phyloP scores from a whole-genome alignment of 2,797 vertebrate species.

The Melanogrammus aeglefinus region DNA sequence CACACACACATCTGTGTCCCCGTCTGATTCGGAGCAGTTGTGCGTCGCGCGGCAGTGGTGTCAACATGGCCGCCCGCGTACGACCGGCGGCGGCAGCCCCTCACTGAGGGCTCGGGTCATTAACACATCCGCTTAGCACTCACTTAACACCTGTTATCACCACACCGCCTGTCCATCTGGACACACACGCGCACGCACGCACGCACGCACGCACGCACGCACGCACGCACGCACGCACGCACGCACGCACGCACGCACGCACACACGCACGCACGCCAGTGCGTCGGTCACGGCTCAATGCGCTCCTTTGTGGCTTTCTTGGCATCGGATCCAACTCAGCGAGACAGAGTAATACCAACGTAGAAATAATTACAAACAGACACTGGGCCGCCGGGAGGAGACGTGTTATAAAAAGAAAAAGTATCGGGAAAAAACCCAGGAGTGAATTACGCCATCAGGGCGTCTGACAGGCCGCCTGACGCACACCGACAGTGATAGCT shows the following conservation, averaged over 20 bases:
- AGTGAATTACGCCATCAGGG: conserved; percentile 28
- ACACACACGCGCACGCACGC: background rate
- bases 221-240: background rate
- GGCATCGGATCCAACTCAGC: background rate
- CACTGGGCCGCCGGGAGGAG: conserved; percentile 18
- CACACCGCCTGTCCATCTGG: background rate
- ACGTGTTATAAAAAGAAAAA: conserved; percentile 20
- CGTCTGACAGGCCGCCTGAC: conserved; percentile 36
- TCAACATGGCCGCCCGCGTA: conserved; percentile 33
- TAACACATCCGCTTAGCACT: conserved; percentile 35
- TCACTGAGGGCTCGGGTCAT: conserved; percentile 18
- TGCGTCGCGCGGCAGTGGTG: conserved; percentile 17
- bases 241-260: background rate
- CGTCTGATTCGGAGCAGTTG: conserved; percentile 29
- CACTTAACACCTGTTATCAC: conserved; percentile 43
- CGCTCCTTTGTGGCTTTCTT: background rate
- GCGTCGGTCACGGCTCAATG: background rate
- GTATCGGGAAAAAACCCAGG: conserved; percentile 30
- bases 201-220: background rate
- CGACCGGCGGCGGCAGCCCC: conserved; percentile 13
- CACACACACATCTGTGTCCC: conserved; percentile 28
- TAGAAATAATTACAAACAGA: conserved; percentile 20
- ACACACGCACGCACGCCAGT: background rate
- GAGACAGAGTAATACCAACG: conserved; percentile 22
- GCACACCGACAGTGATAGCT: conserved; percentile 34